phyloP scores from a whole-genome alignment of 2,797 vertebrate genomes.

The Pangasius mekongensis region DNA sequence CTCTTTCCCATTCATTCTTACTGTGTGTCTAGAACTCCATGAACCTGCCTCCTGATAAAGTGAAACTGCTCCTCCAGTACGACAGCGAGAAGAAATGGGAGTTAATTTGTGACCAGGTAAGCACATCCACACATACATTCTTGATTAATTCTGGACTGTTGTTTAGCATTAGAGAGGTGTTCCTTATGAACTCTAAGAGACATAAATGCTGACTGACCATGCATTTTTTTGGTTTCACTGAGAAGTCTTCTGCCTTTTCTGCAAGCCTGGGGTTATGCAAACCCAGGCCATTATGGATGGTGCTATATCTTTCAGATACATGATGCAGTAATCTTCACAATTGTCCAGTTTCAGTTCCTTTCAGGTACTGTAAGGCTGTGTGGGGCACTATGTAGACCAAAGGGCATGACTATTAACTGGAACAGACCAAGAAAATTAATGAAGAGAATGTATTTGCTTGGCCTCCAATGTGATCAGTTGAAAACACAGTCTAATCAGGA shows the following conservation, averaged over 20 bases:
- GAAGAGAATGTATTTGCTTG: no score
- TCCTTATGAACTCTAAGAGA: background rate
- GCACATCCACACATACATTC: constrained; percentile 56
- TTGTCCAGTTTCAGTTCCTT: background rate
- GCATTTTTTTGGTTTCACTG: background rate
- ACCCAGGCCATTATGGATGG: no score
- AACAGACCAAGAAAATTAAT: no score
- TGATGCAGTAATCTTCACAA: background rate
- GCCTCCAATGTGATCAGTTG: background rate
- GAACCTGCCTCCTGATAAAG: constrained; percentile 96
- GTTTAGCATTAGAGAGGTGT: background rate
- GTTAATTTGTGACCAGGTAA: constrained; percentile 80
- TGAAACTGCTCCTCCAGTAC: constrained; percentile 87
- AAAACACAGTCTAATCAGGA: background rate
- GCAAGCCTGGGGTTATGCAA: background rate
- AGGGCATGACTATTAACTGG: background rate
- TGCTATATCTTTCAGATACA: background rate
- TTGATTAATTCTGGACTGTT: constrained; percentile 61
- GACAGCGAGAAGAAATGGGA: constrained; percentile 97
- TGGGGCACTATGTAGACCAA: background rate
- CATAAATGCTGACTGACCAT: background rate
- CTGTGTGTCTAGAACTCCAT: constrained; percentile 83
- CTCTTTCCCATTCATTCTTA: background rate
- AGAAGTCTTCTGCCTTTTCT: background rate
- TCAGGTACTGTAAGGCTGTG: background rate